Conservation (phyloP, 2,797 vertebrate species). For the Rousettus madagascariensis region DNA sequence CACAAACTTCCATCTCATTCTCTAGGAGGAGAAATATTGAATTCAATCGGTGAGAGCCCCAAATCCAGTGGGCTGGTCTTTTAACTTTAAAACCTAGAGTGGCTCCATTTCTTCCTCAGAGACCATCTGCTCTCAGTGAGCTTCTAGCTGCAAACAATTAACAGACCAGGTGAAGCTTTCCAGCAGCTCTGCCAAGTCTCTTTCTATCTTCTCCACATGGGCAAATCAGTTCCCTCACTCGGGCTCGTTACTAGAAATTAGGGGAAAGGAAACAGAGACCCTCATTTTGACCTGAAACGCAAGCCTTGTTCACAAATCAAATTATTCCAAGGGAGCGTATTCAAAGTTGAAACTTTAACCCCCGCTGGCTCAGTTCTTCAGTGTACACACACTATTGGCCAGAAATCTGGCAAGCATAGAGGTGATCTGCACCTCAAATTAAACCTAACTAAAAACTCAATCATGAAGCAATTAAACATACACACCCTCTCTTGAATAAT, state of each 20-base stretch:
- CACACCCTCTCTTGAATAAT: background rate
- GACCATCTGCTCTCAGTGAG: background rate
- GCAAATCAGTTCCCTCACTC: background rate
- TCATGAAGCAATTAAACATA: background rate
- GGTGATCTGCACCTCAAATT: background rate
- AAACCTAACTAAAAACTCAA: background rate
- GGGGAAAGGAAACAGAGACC: background rate
- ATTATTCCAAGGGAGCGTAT: background rate
- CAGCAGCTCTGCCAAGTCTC: background rate
- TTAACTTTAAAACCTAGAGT: background rate
- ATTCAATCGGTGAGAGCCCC: rapidly evolving
- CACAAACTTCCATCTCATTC: background rate
- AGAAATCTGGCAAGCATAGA: background rate
- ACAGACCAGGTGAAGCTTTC: background rate
- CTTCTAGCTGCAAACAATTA: background rate
- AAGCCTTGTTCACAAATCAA: background rate
- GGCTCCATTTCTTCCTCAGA: background rate
- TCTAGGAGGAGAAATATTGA: background rate
- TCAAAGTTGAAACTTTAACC: background rate
- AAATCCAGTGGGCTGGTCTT: background rate
- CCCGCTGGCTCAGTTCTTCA: background rate
- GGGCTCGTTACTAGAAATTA: background rate
- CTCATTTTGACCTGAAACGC: background rate
- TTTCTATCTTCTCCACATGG: background rate
- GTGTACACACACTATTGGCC: background rate